A percentile compares a stretch with the other conserved stretches of the same genome.
phyloP scores from a whole-genome alignment of 2,113 vertebrate genomes.

The Turdus rufiventris region DNA sequence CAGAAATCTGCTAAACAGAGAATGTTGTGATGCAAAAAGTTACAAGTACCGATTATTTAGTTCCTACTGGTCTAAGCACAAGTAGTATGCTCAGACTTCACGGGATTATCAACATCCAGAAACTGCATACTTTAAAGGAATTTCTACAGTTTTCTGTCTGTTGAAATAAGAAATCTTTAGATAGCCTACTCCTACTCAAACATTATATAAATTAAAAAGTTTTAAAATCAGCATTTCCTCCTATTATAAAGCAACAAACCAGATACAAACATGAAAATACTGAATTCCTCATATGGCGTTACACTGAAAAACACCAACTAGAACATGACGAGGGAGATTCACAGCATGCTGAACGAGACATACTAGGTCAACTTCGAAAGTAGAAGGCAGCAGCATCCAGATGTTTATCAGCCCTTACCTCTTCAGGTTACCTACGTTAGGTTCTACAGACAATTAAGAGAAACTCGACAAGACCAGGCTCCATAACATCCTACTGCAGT shows the following conservation, averaged over 20 bases:
- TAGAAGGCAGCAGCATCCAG: neutral
- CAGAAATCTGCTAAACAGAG: neutral
- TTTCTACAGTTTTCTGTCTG: neutral
- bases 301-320: neutral
- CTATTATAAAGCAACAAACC: neutral
- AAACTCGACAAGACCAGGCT: neutral
- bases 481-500: accelerated
- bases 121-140: neutral
- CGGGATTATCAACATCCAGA: neutral
- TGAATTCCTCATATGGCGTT: neutral
- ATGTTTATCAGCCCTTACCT: neutral
- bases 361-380: neutral
- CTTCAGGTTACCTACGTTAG: neutral
- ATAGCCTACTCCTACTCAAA: neutral
- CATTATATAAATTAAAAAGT: neutral
- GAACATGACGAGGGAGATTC: neutral
- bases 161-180: neutral
- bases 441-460: neutral
- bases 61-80: neutral
- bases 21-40: neutral
- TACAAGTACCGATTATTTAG: neutral
- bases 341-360: neutral
- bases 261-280: neutral
- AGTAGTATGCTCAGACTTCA: neutral
- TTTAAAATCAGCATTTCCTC: neutral